These are phyloP conservation scores for Acrobeloides nanus DNA, from an alignment of 2,888 invertebrate species.

Conservation along the genomic window DNA sequence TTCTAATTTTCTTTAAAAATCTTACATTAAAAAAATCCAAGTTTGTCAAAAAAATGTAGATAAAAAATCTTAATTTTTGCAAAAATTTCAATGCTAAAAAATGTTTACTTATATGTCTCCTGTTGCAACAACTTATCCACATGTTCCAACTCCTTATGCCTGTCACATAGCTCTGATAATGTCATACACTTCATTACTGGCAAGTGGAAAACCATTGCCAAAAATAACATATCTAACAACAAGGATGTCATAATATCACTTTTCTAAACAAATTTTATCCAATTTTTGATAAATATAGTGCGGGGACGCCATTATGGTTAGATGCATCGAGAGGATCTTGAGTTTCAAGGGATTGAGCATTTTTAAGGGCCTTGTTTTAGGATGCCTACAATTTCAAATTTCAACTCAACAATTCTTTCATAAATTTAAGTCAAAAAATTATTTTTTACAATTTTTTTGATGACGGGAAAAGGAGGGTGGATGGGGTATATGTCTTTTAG, in stretches of 20 bases:
- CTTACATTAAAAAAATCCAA: no score
- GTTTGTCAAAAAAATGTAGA: background rate
- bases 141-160: conserved; percentile 38
- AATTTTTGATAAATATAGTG: background rate
- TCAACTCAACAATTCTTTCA: no score
- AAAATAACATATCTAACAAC: conserved; percentile 47
- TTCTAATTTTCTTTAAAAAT: background rate
- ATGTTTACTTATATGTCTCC: conserved; percentile 40
- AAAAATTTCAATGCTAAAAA: background rate
- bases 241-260: conserved; percentile 46
- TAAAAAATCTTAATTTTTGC: background rate
- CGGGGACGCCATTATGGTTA: no score
- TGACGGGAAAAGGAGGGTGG: no score
- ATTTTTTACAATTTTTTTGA: no score
- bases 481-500: no score
- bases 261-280: conserved; percentile 27
- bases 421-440: no score
- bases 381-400: no score
- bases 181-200: conserved; percentile 53
- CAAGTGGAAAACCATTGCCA: conserved; percentile 50
- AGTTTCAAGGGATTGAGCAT: no score
- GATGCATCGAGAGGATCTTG: no score
- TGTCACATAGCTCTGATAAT: conserved; percentile 34
- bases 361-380: no score
- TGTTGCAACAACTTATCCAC: conserved; percentile 38